Evolutionary conservation across 2,888 invertebrate genomes (phyloP), one percentile per base, ranked within the genome.

Genomic region (Stramonita haemastoma): DNA sequence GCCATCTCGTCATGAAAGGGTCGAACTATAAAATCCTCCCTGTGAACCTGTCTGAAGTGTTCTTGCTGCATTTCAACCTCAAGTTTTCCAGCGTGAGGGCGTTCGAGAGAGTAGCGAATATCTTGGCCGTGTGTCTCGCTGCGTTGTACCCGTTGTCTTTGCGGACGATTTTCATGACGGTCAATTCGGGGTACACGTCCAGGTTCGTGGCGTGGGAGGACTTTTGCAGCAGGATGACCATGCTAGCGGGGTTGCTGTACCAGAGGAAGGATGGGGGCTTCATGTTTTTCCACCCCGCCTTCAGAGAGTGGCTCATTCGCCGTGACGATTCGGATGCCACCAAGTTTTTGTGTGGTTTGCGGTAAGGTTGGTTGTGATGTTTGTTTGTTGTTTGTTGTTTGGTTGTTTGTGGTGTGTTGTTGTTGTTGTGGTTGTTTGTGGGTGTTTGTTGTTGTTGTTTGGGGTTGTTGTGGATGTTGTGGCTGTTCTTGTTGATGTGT

Each of bases 231-330:
- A 97, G 98, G 95, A 98, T 99, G 95, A 98, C 98, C 94, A 96
- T 97, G 91, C 97, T 99, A 60, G 97, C 98, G 89, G 98, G 98
- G 87, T 98, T 99, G 94, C 97, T 99, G 32, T 98, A 98, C 89
- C 98, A 98, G 70, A 97, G 99, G 88, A 97, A 98, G 94, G 99
- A 99, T 96, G 98, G 98, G 96, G 98, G 98, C 0, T 98, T 98
- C 96, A 98, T 99, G 98, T 98, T 99, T 96, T 99, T 99, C 96
- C 99, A 99, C 96, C 98, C 99, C 0, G 98, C 99, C 5, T 98
- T 99, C 96, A 98, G 99, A 97, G 99, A 99, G 96, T 99, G 99
- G 99, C 97, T 99, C 91, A 97, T 98, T 92, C 97, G 98, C 70
- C 97, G 99, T 84, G 92, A 96, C 56, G 95, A 95, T 36, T 92